Percentiles rank a stretch among this genome's conserved stretches.
Conservation (phyloP, 1,140 invertebrate species). For the Papilio machaon region DNA sequence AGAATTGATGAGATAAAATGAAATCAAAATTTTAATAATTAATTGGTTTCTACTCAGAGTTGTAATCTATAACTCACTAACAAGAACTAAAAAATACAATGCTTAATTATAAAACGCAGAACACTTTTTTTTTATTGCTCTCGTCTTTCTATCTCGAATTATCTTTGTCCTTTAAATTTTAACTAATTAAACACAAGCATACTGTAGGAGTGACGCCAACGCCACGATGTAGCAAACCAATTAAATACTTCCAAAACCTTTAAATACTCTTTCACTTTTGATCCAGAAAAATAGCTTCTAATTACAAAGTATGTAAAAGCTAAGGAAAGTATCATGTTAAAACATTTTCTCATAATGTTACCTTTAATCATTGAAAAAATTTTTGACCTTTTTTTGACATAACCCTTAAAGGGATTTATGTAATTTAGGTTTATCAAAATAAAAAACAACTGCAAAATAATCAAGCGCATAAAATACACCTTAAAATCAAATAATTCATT, state of each 20-base stretch:
- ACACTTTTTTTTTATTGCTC: background rate
- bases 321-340: no score
- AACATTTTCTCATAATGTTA: no score
- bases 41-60: background rate
- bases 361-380: no score
- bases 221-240: background rate
- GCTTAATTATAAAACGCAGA: background rate
- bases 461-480: background rate
- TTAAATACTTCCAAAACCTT: no score
- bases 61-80: background rate
- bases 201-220: background rate
- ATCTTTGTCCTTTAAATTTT: conserved; percentile 5
- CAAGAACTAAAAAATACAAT: background rate
- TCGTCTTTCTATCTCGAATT: background rate
- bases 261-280: background rate
- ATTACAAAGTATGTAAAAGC: background rate
- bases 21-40: background rate
- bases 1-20: background rate
- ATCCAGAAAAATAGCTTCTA: background rate
- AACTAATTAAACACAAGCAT: background rate
- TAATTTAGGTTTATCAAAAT: background rate
- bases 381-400: no score
- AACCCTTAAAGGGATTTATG: no score
- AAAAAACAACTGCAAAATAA: background rate
- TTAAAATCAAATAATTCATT: background rate